Percentiles rank a stretch among this genome's conserved stretches.
Conservation (phyloP, 2,113 vertebrate genomes). For the Leptocoma aspasia region DNA sequence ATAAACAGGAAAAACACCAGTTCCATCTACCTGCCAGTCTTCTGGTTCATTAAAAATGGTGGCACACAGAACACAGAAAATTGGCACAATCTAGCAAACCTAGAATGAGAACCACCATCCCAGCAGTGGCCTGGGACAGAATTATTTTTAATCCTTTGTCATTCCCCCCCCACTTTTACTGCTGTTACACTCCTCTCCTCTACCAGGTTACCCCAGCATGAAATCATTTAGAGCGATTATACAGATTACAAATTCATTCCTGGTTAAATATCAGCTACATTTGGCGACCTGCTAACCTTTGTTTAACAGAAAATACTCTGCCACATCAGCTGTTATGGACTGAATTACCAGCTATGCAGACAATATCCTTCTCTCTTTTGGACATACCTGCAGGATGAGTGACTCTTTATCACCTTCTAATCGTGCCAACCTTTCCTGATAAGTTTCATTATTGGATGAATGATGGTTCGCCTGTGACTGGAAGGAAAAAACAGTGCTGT, state of each 20-base stretch:
- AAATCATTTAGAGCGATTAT: neutral
- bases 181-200: neutral
- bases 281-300: neutral
- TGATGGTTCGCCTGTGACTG: slow-evolving; percentile 83
- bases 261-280: neutral
- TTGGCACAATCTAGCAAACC: neutral
- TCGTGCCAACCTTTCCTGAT: slow-evolving; percentile 89
- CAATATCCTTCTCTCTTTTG: neutral
- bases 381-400: slow-evolving; percentile 90
- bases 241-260: neutral
- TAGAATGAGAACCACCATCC: neutral
- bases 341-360: neutral
- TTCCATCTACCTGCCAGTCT: neutral
- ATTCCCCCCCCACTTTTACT: neutral
- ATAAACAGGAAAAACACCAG: neutral
- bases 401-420: slow-evolving; percentile 98
- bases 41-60: neutral
- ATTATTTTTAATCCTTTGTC: neutral
- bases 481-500: neutral
- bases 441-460: slow-evolving; percentile 84
- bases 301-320: neutral
- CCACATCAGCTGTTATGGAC: neutral
- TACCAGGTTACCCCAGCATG: neutral
- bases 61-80: neutral
- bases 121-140: neutral